Base-by-base conservation (phyloP, 1,140 invertebrate genomes). In the Liolophura sinensis region DNA sequence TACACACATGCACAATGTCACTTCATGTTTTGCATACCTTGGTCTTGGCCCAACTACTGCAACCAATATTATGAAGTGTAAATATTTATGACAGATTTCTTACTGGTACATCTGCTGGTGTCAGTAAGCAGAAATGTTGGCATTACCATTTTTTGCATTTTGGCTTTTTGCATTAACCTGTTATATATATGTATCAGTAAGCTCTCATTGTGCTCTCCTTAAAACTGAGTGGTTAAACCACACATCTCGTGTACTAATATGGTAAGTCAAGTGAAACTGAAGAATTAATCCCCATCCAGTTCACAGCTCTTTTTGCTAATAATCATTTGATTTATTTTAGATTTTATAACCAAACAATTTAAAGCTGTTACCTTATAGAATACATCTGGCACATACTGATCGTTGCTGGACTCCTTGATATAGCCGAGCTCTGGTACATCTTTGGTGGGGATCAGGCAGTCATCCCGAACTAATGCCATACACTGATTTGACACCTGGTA, bases 401-500 rank as follows among this genome's bases (percentile, higher is more conserved):
- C 91, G 77, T 95, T 92, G 57, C 90, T 89, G 18, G 95, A 97
- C 85, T 99, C 96, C 64, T 92, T 91, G 50, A 99, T 90, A 86
- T 96, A 99, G 59, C 93, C 97, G 56, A 99, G 88, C 85, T 99
- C 97, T 51, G 96, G 94, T 60, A 93, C 94, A 89, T 99, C 96
- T 85, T 93, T 92, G 12, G 98, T 99, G 50, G 98, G 98, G 73
- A 99, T 88, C 62, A 99, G 87, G 85, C 96, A 97, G 72, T 92
- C 89, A 84, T 98, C 97, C 58, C 93, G 87, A 48, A 98, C 97
- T 76, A 99, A 86, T 57, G 96, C 93, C 92, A 96, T 95, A 83
- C 97, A 98, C 85, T 99, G 98, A 86, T 96, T 95, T 20, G 96
- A 98, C 57, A 99, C 96, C 86, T 98, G 95, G 87, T 99, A 99